These are phyloP conservation scores for Suillia variegata DNA, from an alignment of 2,888 invertebrate species.

Conservation along the genomic window DNA sequence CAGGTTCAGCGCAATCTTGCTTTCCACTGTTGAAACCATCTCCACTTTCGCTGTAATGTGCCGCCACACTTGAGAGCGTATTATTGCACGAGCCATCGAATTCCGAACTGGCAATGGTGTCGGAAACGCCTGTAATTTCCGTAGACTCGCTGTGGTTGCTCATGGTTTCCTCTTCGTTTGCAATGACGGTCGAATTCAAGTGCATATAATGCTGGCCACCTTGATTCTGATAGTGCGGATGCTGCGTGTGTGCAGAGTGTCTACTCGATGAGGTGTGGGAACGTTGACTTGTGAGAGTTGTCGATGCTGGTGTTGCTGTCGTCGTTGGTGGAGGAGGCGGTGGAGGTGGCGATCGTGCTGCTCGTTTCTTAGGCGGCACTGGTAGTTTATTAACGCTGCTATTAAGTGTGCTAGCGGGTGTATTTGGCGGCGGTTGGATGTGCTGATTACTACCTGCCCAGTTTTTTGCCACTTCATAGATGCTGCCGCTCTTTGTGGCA, in stretches of 20 bases:
- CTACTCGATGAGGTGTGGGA: constrained; percentile 30
- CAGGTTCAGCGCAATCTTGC: not conserved
- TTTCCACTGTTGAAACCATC: constrained; percentile 9
- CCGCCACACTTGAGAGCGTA: constrained; percentile 43
- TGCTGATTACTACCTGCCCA: constrained; percentile 61
- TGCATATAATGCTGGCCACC: constrained; percentile 18
- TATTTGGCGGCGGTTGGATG: too few relatives aligned
- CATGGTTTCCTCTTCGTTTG: constrained; percentile 49
- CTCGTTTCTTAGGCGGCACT: constrained; percentile 19
- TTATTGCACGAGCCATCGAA: constrained; percentile 50
- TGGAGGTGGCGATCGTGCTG: constrained; percentile 25
- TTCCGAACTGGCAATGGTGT: constrained; percentile 49
- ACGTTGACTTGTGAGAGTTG: constrained; percentile 32
- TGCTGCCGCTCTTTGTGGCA: too few relatives aligned
- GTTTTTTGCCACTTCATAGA: constrained; percentile 65
- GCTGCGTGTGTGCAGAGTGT: constrained; percentile 20
- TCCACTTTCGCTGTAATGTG: constrained; percentile 18
- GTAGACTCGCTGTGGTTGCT: constrained; percentile 59
- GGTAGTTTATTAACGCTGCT: not conserved
- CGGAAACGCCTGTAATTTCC: constrained; percentile 58
- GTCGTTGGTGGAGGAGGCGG: constrained; percentile 33
- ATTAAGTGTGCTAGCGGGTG: constrained; percentile 6
- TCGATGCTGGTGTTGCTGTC: constrained; percentile 32
- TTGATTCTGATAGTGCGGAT: constrained; percentile 17
- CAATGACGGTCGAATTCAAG: constrained; percentile 14